phyloP scores from a whole-genome alignment of 2,888 invertebrate species.

The Ormia ochracea region DNA sequence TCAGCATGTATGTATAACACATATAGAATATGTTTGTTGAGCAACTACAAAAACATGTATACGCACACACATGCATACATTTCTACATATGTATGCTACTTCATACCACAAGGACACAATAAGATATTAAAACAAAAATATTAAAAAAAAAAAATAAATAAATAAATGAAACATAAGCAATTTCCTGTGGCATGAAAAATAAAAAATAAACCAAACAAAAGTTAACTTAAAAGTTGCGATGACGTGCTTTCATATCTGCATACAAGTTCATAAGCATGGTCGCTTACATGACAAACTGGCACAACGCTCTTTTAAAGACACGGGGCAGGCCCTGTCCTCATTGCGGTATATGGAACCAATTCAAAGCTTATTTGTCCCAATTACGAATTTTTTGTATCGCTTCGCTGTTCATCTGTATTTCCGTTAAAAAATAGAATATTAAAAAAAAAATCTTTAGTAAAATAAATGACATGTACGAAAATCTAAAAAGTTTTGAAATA shows the following conservation, averaged over 20 bases:
- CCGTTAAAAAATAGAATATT: no score
- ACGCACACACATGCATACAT: no score
- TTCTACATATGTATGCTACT: conserved; percentile 8
- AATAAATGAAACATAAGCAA: conserved; percentile 47
- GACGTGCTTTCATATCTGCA: conserved; percentile 5
- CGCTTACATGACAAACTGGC: not conserved
- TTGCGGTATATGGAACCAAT: no score
- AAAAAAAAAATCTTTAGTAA: no score
- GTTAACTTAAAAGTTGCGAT: conserved; percentile 39
- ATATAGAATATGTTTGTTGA: conserved; percentile 15
- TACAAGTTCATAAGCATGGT: not conserved
- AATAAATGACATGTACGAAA: no score
- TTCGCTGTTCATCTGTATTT: no score
- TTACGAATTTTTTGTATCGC: no score
- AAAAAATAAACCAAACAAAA: conserved; percentile 25
- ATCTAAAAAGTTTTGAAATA: no score
- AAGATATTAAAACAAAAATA: conserved; percentile 35
- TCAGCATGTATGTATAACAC: not conserved
- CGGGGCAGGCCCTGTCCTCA: no score
- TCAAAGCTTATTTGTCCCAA: no score
- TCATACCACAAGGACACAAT: conserved; percentile 48
- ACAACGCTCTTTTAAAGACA: not conserved
- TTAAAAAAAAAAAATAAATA: conserved; percentile 5
- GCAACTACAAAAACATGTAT: not conserved
- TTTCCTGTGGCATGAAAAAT: conserved; percentile 53